phyloP scores from a whole-genome alignment of 2,113 vertebrate species.

The Trichomycterus rosablanca region DNA sequence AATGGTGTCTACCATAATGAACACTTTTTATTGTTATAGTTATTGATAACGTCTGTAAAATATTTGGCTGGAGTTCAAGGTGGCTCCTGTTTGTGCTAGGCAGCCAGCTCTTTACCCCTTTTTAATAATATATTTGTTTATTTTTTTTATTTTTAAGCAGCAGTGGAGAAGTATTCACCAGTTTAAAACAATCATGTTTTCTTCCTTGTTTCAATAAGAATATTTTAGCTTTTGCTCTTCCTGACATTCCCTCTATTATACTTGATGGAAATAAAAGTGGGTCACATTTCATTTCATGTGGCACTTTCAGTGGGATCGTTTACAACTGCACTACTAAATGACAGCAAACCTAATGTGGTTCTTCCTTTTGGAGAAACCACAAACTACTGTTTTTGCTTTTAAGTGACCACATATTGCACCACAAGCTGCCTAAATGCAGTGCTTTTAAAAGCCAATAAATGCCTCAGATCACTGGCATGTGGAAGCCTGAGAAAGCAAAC shows the following conservation, averaged over 20 bases:
- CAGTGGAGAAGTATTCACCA: too few species aligned
- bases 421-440: conserved; percentile 19
- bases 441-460: conserved; percentile 10
- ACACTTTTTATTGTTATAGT: too few species aligned
- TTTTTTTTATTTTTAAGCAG: too few species aligned
- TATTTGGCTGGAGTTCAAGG: too few species aligned
- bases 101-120: too few species aligned
- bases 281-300: conserved; percentile 23
- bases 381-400: conserved; percentile 31
- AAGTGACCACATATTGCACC: conserved; percentile 30
- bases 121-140: too few species aligned
- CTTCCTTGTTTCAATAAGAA: too few species aligned
- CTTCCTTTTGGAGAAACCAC: conserved; percentile 22
- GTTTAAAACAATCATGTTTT: too few species aligned
- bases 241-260: conserved; percentile 19
- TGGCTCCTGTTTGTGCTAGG: too few species aligned
- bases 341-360: conserved; percentile 31
- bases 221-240: background rate
- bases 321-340: conserved; percentile 32
- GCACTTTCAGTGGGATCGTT: conserved; percentile 33
- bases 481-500: conserved; percentile 4
- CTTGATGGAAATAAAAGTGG: conserved; percentile 30
- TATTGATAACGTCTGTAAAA: too few species aligned
- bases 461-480: background rate
- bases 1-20: too few species aligned